Evolutionary conservation across 2,888 invertebrate genomes (phyloP), one percentile per base, ranked within the genome.

Genomic region (Drosophila aldrichi): DNA sequence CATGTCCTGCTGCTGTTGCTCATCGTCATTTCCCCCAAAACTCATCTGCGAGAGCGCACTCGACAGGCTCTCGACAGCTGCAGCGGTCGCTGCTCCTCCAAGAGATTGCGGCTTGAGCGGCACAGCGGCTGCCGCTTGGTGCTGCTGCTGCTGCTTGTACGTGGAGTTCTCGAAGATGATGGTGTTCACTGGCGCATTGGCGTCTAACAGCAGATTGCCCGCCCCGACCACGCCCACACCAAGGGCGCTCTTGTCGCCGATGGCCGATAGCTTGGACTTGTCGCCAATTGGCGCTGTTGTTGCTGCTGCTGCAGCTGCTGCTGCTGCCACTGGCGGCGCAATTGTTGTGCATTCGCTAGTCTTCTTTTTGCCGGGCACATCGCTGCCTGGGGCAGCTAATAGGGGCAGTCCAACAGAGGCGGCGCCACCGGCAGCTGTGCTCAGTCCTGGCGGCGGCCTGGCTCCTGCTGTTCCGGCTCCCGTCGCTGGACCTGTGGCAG

Each of bases 121-220:
- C 58, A 67, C 67, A 20, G 49, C 49, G 76, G 72, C 43, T 43
- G 25, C 62, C 16, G 63, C 61, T 9, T 68, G 68, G 12, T 75
- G 76, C 48, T 89, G 89, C 62, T 95, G 82, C 71, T 90, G 90
- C 64, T 95, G 95, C 91, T 97, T 97, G 91, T 96, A 97, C 92
- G 97, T 97, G 2, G 97, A 97, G 91, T 98, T 98, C 91, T 98
- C 97, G 91, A 98, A 97, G 77, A 98, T 97, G 59, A 98, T 96
- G 0, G 97, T 97, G 91, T 97, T 96, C 22, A 97, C 96, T 2
- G 97, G 97, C 0, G 96, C 95, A 7, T 96, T 96, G 5, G 96
- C 94, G 32, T 96, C 96, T 89, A 97, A 96, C 36, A 96, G 44
- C 0, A 76, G 71, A 68, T 69, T 78, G 18, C 76, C 75, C 4